These are phyloP conservation scores for Oppia nitens DNA, from an alignment of 1,140 invertebrate genomes.

Conservation along the genomic window DNA sequence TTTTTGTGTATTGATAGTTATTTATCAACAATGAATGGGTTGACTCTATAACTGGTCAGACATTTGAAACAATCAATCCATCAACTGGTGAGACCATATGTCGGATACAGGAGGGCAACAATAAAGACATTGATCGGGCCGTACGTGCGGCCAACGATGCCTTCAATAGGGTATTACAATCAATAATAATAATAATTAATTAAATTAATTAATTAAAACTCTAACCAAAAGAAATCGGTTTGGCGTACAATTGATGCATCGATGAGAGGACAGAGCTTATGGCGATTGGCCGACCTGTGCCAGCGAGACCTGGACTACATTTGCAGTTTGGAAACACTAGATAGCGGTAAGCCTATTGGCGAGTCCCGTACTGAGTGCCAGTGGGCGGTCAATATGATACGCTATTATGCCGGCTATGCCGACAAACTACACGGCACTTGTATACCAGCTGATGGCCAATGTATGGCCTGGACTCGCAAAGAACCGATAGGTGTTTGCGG, in stretches of 20 bases:
- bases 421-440: conserved; percentile 81
- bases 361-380: conserved; percentile 48
- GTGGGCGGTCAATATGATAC: conserved; percentile 40
- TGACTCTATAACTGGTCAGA: conserved; percentile 66
- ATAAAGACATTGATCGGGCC: conserved; percentile 33
- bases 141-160: conserved; percentile 29
- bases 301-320: conserved; percentile 57
- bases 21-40: conserved; percentile 97
- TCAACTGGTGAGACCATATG: conserved; percentile 64
- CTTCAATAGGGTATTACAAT: conserved; percentile 22
- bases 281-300: conserved; percentile 62
- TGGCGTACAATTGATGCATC: conserved; percentile 88
- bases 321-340: conserved; percentile 50
- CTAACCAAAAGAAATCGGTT: conserved; percentile 44
- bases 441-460: conserved; percentile 49
- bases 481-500: conserved; percentile 95
- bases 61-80: conserved; percentile 76
- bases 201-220: too few species aligned
- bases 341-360: conserved; percentile 68
- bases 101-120: conserved; percentile 66
- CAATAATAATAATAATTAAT: too few species aligned
- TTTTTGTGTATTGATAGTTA: too few species aligned
- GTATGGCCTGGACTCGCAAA: conserved; percentile 37
- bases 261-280: conserved; percentile 53
- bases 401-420: conserved; percentile 77